phyloP scores from a whole-genome alignment of 2,888 invertebrate species.

The Erynnis tages region DNA sequence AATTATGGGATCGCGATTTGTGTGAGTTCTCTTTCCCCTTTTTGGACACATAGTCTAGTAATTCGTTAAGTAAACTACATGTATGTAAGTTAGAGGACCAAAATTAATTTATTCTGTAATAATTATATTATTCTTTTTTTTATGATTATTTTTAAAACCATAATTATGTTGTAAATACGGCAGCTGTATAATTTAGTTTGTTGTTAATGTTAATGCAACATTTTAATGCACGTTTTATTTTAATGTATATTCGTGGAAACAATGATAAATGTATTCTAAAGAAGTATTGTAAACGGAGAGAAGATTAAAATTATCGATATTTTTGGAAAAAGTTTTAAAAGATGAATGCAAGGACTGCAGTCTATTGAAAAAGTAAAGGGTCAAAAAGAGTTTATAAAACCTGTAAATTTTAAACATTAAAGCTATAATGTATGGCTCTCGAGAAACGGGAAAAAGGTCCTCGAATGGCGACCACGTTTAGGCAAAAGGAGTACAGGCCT shows the following conservation, averaged over 20 bases:
- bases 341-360: neutral
- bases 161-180: slow-evolving; percentile 59
- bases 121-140: no score
- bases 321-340: slow-evolving; percentile 22
- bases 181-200: slow-evolving; percentile 51
- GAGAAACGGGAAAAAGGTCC: no score
- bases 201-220: slow-evolving; percentile 39
- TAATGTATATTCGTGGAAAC: slow-evolving; percentile 18
- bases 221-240: slow-evolving; percentile 31
- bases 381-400: no score
- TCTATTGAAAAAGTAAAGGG: neutral
- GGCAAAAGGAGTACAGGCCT: no score
- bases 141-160: slow-evolving; percentile 26
- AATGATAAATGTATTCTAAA: neutral
- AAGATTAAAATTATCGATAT: slow-evolving; percentile 11
- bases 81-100: slow-evolving; percentile 34
- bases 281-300: neutral
- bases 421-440: no score
- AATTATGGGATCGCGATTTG: neutral
- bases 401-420: no score
- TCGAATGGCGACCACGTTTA: no score
- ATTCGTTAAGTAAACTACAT: neutral
- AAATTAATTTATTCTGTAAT: slow-evolving; percentile 42
- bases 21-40: no score
- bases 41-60: neutral